phyloP scores from a whole-genome alignment of 2,888 invertebrate species.

The Cabera pusaria region DNA sequence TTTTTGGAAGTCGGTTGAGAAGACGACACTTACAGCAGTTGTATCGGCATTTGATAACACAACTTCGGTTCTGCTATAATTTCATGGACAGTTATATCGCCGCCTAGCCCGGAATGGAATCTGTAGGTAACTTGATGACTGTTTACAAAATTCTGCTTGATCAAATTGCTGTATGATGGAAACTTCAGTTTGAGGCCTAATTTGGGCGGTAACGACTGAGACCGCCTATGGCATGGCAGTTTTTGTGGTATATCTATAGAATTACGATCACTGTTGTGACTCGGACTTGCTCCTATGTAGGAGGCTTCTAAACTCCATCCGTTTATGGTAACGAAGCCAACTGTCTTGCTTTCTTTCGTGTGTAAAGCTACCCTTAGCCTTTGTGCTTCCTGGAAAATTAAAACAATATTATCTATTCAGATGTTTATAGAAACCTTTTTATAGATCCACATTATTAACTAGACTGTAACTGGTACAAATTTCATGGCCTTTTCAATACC shows the following conservation, averaged over 20 bases:
- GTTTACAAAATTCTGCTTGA: slow-evolving; percentile 89
- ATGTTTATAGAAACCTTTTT: no score
- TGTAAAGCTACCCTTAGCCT: slow-evolving; percentile 84
- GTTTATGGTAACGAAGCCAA: slow-evolving; percentile 93
- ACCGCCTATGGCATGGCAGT: slow-evolving; percentile 83
- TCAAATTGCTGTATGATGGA: slow-evolving; percentile 88
- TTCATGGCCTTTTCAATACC: no score
- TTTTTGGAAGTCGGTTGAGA: no score
- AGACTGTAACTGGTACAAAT: no score
- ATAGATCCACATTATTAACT: no score
- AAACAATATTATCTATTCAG: no score
- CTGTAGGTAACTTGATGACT: slow-evolving; percentile 90
- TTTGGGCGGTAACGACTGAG: slow-evolving; percentile 93
- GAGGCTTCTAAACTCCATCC: slow-evolving; percentile 94
- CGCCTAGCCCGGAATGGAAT: slow-evolving; percentile 95
- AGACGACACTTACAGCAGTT: slow-evolving; percentile 94
- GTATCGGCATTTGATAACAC: slow-evolving; percentile 93
- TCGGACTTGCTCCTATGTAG: slow-evolving; percentile 87
- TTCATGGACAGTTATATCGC: slow-evolving; percentile 96
- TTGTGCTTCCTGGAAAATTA: slow-evolving; percentile 65
- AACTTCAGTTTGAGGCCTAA: slow-evolving; percentile 91
- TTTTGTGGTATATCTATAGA: slow-evolving; percentile 67
- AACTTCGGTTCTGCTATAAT: slow-evolving; percentile 95
- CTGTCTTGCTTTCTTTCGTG: slow-evolving; percentile 86
- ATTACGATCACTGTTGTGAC: slow-evolving; percentile 81